Evolutionary conservation across 2,888 invertebrate species (phyloP), one percentile per base, ranked within the genome.

Genomic region (Clanis bilineata): DNA sequence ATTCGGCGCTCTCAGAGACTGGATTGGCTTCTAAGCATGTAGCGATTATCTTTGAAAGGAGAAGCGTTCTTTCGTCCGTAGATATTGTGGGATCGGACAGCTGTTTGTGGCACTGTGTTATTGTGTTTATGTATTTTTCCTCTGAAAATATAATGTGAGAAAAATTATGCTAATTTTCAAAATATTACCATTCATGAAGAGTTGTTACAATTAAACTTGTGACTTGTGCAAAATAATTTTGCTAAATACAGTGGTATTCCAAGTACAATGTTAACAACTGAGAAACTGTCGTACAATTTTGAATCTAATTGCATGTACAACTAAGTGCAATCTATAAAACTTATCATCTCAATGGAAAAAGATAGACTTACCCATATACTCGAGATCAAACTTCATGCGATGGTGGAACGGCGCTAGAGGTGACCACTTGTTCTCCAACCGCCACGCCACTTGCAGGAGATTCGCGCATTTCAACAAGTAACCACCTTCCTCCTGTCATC

Each of bases 401-500:
- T 91, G 90, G 2, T 82, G 80, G 66, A 91, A 90, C 0, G 81
- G 79, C 0, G 84, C 81, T 0, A 89, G 62, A 0, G 82, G 73
- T 0, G 90, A 87, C 72, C 77, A 71, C 28, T 79, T 82, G 68
- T 88, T 90, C 60, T 85, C 79, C 1, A 91, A 56, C 0, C 71
- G 67, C 91, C 91, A 91, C 0, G 76, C 71, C 0, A 89, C 60
- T 56, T 83, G 75, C 3, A 90, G 64, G 0, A 86, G 65, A 3
- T 78, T 70, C 0, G 78, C 81, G 32, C 87, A 90, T 43, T 79
- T 84, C 23, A 90, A 32, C 0, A 78, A 21, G 32, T 82, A 88
- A 0, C 90, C 90, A 0, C 91, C 90, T 32, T 83, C 82, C 0
- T 73, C 32, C 90, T 91, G 74, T 0, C 74, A 72, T n/a, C n/a